These are phyloP conservation scores for Apis laboriosa DNA, from an alignment of 1,140 invertebrate genomes.

Conservation along the genomic window DNA sequence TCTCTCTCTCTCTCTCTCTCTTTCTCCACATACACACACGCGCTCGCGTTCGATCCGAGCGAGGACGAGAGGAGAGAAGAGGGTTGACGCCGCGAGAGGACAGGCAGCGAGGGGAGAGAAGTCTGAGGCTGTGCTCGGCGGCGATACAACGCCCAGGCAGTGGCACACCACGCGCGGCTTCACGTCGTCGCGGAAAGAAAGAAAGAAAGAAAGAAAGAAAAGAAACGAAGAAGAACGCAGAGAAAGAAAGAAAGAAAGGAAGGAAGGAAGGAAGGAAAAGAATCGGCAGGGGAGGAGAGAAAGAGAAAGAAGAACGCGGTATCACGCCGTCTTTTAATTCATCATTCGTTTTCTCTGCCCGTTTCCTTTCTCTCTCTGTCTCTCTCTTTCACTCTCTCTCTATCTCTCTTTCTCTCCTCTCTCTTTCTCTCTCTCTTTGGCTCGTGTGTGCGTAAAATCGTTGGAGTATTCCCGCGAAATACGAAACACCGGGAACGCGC, in stretches of 20 bases:
- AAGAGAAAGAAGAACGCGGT: no score
- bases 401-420: no score
- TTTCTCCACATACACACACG: not conserved
- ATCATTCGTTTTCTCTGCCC: not conserved
- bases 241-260: not conserved
- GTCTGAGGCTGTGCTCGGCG: constrained; percentile 4
- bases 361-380: not conserved
- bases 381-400: not conserved
- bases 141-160: constrained; percentile 24
- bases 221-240: no score
- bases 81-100: constrained; percentile 29
- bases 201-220: not conserved
- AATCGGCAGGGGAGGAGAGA: not conserved
- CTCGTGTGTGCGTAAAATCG: not conserved
- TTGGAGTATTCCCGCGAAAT: not conserved
- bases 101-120: constrained; percentile 15
- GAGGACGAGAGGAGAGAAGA: constrained; percentile 43
- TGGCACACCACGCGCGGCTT: not conserved
- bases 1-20: constrained; percentile 4
- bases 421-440: no score
- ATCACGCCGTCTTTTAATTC: not conserved
- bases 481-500: constrained; percentile 2
- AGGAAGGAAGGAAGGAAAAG: no score
- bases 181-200: constrained; percentile 5
- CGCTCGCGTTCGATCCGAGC: constrained; percentile 20